A percentile compares a stretch with the other conserved stretches of the same genome.
Conservation (phyloP, 1,140 invertebrate species). For the Drosophila baimaii region DNA sequence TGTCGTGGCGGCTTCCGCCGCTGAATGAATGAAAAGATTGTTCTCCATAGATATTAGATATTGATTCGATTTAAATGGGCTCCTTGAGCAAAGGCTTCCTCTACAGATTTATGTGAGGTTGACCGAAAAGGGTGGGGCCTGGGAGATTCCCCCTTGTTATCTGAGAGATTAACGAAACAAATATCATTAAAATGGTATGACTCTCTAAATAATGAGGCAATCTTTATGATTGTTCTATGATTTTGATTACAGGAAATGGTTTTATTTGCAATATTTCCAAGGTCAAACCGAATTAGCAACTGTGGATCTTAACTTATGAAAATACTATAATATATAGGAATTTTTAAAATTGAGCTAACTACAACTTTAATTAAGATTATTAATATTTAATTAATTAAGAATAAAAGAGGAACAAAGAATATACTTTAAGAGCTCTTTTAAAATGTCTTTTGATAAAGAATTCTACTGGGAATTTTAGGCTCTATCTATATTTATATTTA, state of each 20-base stretch:
- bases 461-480: neutral
- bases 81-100: constrained; percentile 32
- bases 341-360: neutral
- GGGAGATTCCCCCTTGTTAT: constrained; percentile 9
- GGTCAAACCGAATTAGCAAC: constrained; percentile 9
- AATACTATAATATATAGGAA: neutral
- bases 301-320: neutral
- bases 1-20: constrained; percentile 26
- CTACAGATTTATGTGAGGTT: constrained; percentile 10
- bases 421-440: neutral
- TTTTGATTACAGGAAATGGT: constrained; percentile 28
- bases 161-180: neutral
- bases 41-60: neutral
- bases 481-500: too few species aligned
- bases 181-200: neutral
- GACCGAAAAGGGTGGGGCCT: constrained; percentile 1
- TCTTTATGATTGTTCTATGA: constrained; percentile 4
- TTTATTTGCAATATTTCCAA: constrained; percentile 22
- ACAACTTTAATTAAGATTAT: neutral
- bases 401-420: neutral
- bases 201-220: constrained; percentile 7
- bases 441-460: too few species aligned
- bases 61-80: constrained; percentile 10
- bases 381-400: neutral
- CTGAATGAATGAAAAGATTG: constrained; percentile 23